phyloP scores from a whole-genome alignment of 1,140 invertebrate genomes.

The Arctopsyche grandis region DNA sequence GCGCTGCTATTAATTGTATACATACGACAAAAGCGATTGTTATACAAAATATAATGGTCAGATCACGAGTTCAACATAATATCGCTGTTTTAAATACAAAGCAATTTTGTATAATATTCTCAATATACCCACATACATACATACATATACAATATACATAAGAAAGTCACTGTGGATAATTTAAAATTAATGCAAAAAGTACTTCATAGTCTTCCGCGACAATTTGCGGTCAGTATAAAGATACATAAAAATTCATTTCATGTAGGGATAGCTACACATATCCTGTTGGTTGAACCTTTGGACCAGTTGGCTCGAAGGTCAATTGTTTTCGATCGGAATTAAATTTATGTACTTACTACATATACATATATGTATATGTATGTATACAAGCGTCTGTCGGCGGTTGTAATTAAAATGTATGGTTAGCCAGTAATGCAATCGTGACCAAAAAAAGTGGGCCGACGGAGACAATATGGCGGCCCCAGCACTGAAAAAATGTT shows the following conservation, averaged over 20 bases:
- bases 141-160: too few relatives aligned
- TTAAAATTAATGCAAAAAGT: too few relatives aligned
- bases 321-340: not conserved
- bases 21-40: not conserved
- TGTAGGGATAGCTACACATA: not conserved
- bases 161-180: too few relatives aligned
- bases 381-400: too few relatives aligned
- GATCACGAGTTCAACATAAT: constrained; percentile 11
- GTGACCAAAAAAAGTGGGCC: not conserved
- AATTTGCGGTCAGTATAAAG: too few relatives aligned
- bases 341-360: not conserved
- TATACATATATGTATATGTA: too few relatives aligned
- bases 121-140: too few relatives aligned
- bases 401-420: not conserved
- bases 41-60: not conserved
- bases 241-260: too few relatives aligned
- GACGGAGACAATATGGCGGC: not conserved
- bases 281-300: not conserved
- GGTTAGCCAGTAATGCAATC: not conserved
- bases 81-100: not conserved
- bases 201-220: too few relatives aligned
- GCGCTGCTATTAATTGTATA: constrained; percentile 1
- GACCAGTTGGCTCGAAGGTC: not conserved
- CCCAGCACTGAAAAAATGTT: not conserved
- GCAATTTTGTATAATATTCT: too few relatives aligned